A percentile compares a stretch with the other conserved stretches of the same genome.
Conservation (phyloP, 2,797 vertebrate genomes). For the Netta rufina region DNA sequence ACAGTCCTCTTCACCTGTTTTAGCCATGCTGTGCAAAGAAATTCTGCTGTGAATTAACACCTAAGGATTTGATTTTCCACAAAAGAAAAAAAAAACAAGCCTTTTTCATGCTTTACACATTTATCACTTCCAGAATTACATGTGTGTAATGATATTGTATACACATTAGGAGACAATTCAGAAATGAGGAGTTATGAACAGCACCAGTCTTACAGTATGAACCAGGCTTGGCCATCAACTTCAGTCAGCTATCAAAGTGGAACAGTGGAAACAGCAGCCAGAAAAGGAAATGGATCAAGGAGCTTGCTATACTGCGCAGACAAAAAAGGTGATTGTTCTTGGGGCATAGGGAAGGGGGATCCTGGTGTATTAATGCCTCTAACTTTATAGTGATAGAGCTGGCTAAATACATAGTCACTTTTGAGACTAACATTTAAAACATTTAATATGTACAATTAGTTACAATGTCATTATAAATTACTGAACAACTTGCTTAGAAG, state of each 20-base stretch:
- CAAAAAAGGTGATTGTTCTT: background rate
- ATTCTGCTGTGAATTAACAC: background rate
- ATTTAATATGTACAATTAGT: background rate
- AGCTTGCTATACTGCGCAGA: background rate
- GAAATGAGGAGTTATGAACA: background rate
- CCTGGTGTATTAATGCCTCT: background rate
- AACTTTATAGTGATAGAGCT: background rate
- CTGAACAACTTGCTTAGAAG: background rate
- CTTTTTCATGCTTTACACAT: background rate
- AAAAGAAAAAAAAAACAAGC: background rate
- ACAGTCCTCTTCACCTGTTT: background rate
- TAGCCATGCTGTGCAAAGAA: background rate
- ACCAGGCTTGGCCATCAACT: background rate
- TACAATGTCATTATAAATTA: background rate
- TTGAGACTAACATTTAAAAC: background rate
- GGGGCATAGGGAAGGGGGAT: background rate
- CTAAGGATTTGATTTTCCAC: background rate
- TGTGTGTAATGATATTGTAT: background rate
- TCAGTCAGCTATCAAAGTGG: background rate
- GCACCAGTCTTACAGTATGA: background rate
- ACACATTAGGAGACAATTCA: background rate
- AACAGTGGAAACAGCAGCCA: background rate
- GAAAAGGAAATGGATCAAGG: background rate
- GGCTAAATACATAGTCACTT: background rate
- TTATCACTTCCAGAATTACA: background rate